Conservation (phyloP, 2,888 invertebrate species). For the Eudemis profundana region DNA sequence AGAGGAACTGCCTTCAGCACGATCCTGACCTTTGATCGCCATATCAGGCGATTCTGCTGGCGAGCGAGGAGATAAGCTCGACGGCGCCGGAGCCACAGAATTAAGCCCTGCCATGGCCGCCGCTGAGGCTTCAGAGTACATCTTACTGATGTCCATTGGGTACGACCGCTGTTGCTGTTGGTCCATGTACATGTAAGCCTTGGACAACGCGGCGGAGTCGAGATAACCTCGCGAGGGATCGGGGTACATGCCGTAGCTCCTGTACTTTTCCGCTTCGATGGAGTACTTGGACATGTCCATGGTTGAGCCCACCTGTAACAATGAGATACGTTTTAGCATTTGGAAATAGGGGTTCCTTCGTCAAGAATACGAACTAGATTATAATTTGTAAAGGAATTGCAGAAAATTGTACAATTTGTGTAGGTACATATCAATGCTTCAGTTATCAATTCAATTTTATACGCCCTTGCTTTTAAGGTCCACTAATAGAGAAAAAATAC, state of each 20-base stretch:
- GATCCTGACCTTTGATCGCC: constrained; percentile 76
- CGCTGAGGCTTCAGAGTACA: constrained; percentile 87
- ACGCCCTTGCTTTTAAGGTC: too few relatives aligned
- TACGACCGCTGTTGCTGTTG: constrained; percentile 84
- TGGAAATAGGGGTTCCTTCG: background rate
- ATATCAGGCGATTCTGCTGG: constrained; percentile 85
- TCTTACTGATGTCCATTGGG: constrained; percentile 87
- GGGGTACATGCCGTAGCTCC: constrained; percentile 91
- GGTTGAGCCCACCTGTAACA: constrained; percentile 89
- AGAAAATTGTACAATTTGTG: too few relatives aligned
- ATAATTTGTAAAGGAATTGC: too few relatives aligned
- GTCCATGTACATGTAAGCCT: constrained; percentile 92
- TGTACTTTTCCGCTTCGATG: constrained; percentile 91
- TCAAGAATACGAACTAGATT: background rate
- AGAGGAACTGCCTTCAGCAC: constrained; percentile 85
- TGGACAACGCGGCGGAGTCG: constrained; percentile 89
- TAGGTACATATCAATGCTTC: too few relatives aligned
- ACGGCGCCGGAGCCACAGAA: constrained; percentile 77
- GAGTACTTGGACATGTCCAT: constrained; percentile 93
- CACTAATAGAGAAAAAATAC: too few relatives aligned
- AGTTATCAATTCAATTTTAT: too few relatives aligned
- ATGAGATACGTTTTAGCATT: constrained; percentile 36
- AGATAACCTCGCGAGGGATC: constrained; percentile 90
- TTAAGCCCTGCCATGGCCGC: constrained; percentile 85
- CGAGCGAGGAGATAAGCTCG: constrained; percentile 77